Percentiles rank a stretch among this genome's conserved stretches.
Conservation (phyloP, 2,113 vertebrate species). For the Oxyura jamaicensis region DNA sequence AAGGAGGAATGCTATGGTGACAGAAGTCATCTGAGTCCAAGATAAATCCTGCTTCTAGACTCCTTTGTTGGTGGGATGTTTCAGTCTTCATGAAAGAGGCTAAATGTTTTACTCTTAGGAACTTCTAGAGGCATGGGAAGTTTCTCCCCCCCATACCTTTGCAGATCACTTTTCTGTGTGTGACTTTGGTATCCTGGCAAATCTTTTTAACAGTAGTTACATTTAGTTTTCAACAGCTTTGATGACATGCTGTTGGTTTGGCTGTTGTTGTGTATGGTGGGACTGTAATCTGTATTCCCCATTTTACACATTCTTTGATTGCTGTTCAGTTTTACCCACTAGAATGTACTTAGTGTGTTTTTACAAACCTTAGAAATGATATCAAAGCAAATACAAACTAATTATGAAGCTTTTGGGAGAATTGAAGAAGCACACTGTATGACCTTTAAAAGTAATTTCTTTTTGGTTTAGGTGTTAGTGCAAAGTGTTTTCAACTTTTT, state of each 20-base stretch:
- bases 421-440: not conserved
- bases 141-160: not conserved
- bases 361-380: not conserved
- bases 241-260: slow-evolving; percentile 32
- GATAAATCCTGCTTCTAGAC: not conserved
- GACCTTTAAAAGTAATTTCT: not conserved
- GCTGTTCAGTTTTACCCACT: slow-evolving; percentile 18
- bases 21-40: not conserved
- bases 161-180: not conserved
- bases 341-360: not conserved
- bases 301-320: slow-evolving; percentile 10
- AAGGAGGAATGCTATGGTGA: not conserved
- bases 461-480: not conserved
- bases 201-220: slow-evolving; percentile 8
- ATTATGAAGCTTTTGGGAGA: slow-evolving; percentile 18
- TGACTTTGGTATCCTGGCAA: slow-evolving; percentile 1
- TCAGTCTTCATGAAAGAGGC: not conserved
- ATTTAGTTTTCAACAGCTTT: slow-evolving; percentile 26
- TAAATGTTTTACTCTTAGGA: not conserved
- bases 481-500: not conserved
- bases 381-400: slow-evolving; percentile 19
- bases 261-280: not conserved
- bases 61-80: not conserved
- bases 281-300: slow-evolving; percentile 26
- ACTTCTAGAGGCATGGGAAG: not conserved